phyloP scores from a whole-genome alignment of 2,888 invertebrate genomes.

The Sphaeridia pumilis region DNA sequence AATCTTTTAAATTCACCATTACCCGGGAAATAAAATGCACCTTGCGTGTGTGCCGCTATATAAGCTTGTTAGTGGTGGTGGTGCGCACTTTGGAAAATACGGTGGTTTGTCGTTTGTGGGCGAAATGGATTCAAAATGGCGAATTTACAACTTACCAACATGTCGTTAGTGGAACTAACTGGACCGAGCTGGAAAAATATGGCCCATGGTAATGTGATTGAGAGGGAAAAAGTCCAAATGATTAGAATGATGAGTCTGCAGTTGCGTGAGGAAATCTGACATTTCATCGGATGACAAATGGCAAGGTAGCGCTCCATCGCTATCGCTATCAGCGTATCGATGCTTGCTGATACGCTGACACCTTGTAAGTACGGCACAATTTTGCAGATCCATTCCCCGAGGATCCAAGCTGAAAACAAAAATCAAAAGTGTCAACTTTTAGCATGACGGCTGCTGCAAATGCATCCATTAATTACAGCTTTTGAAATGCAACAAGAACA shows the following conservation, averaged over 20 bases:
- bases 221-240: constrained; percentile 44
- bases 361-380: constrained; percentile 48
- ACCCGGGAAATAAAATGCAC: no score
- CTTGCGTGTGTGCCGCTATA: no score
- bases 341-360: constrained; percentile 48
- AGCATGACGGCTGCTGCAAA: no score
- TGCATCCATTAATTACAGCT: no score
- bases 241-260: constrained; percentile 41
- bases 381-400: constrained; percentile 48
- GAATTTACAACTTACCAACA: constrained; percentile 37
- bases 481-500: no score
- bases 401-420: constrained; percentile 45
- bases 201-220: constrained; percentile 45
- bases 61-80: no score
- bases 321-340: constrained; percentile 48
- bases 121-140: no score
- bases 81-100: no score
- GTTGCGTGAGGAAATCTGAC: constrained; percentile 41
- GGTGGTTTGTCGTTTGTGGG: no score
- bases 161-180: constrained; percentile 36
- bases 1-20: no score
- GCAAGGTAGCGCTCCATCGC: constrained; percentile 47
- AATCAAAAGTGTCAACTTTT: not conserved
- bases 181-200: constrained; percentile 43
- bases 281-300: constrained; percentile 43